phyloP scores from a whole-genome alignment of 2,113 vertebrate genomes.

The Aspiorhynchus laticeps region DNA sequence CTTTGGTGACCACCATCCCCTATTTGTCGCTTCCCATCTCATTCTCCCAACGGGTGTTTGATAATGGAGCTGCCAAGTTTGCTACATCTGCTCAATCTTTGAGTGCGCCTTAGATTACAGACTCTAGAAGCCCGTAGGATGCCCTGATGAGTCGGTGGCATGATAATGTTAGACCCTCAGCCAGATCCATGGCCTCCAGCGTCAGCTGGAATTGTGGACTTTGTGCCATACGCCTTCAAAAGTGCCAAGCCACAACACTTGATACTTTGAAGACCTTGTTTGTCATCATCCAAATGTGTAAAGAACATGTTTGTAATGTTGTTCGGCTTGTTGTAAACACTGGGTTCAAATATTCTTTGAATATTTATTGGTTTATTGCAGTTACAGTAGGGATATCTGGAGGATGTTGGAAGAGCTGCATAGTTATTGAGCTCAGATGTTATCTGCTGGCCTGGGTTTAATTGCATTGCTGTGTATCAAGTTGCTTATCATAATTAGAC shows the following conservation, averaged over 20 bases:
- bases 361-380: background rate
- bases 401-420: background rate
- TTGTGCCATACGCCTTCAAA: background rate
- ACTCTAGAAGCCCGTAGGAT: slow-evolving; percentile 22
- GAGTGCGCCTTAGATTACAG: slow-evolving; percentile 32
- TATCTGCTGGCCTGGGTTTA: background rate
- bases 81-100: slow-evolving; percentile 52
- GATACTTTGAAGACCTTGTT: background rate
- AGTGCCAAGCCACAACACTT: background rate
- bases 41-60: slow-evolving; percentile 43
- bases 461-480: background rate
- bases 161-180: slow-evolving; percentile 49
- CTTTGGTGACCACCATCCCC: background rate
- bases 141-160: slow-evolving; percentile 14
- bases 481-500: background rate
- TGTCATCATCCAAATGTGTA: background rate
- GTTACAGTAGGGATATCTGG: background rate
- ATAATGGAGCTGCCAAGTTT: slow-evolving; percentile 44
- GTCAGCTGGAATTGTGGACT: slow-evolving; percentile 36
- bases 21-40: background rate
- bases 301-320: background rate
- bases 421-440: background rate
- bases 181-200: background rate
- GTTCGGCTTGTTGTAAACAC: background rate
- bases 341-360: background rate